A percentile compares a stretch with the other conserved stretches of the same genome.
Evolutionary conservation across 2,797 vertebrate species (phyloP).

Genomic region (Synaphobranchus kaupii): DNA sequence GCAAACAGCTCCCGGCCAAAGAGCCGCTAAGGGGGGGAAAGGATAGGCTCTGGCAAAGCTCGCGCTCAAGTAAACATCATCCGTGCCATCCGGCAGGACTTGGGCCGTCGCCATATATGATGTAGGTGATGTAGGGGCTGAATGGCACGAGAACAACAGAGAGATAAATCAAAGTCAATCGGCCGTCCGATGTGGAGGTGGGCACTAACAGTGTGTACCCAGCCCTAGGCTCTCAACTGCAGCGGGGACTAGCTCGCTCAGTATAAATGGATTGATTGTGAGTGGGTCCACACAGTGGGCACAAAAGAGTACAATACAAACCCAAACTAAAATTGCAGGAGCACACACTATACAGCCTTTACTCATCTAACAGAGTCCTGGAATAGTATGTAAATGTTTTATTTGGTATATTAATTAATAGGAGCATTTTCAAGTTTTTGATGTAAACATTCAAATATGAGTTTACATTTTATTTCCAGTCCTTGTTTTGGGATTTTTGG

Average conservation of each 20-base stretch:
- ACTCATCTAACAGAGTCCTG: not conserved
- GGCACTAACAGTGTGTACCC: conserved; percentile 41
- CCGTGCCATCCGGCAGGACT: conserved; percentile 42
- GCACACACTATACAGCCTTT: not conserved
- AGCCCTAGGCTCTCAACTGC: conserved; percentile 35
- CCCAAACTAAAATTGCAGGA: not conserved
- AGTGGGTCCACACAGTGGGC: not conserved
- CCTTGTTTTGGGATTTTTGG: not conserved
- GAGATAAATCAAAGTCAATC: conserved; percentile 61
- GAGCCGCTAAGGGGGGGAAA: conserved; percentile 58
- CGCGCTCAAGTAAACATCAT: conserved; percentile 60
- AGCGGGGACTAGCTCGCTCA: not conserved
- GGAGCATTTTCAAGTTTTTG: too few relatives aligned
- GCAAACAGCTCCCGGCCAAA: conserved; percentile 67
- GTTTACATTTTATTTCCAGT: too few relatives aligned
- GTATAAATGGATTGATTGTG: conserved; percentile 32
- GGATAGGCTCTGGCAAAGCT: conserved; percentile 51
- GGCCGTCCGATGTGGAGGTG: conserved; percentile 42
- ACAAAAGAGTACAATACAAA: not conserved
- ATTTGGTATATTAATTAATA: too few relatives aligned
- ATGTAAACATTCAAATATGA: too few relatives aligned
- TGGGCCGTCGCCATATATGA: conserved; percentile 45
- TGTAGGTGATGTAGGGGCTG: conserved; percentile 38
- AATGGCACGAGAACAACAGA: conserved; percentile 21
- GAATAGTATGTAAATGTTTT: not conserved